Conservation (phyloP, 2,888 invertebrate species). For the Masnerella sp. region DNA sequence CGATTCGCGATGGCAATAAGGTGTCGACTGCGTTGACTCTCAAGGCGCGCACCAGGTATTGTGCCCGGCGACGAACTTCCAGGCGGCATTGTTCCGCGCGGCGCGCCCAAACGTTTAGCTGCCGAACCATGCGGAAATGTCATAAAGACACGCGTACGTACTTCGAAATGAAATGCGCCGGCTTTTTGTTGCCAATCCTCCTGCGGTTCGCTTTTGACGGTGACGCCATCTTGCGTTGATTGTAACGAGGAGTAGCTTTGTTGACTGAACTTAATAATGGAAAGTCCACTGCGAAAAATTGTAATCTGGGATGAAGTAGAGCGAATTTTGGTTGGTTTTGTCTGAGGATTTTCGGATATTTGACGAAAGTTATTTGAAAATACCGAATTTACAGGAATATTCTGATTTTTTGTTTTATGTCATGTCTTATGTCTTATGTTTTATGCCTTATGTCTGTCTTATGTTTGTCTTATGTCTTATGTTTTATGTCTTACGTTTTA, state of each 20-base stretch:
- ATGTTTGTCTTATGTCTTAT: no score
- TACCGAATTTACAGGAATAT: no score
- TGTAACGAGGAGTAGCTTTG: conserved; percentile 28
- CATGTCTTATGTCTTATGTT: no score
- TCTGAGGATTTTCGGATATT: no score
- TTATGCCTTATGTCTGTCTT: no score
- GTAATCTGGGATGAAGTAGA: no score
- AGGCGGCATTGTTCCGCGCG: conserved; percentile 49
- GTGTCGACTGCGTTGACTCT: conserved; percentile 62
- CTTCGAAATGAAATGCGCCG: conserved; percentile 35
- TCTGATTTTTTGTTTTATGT: no score
- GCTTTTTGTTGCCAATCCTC: conserved; percentile 44
- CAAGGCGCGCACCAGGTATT: conserved; percentile 56
- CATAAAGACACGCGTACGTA: conserved; percentile 39
- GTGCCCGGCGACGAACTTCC: conserved; percentile 57
- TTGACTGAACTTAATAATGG: conserved; percentile 24
- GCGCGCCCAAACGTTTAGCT: conserved; percentile 30
- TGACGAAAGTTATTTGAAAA: no score
- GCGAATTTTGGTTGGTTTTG: no score
- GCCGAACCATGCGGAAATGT: conserved; percentile 48
- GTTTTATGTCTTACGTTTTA: no score
- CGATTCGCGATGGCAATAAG: conserved; percentile 66
- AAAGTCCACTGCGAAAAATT: background rate
- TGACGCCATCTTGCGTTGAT: conserved; percentile 18
- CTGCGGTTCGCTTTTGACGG: conserved; percentile 20